Conservation (phyloP, 1,140 invertebrate genomes). For the Dysdera silvatica region DNA sequence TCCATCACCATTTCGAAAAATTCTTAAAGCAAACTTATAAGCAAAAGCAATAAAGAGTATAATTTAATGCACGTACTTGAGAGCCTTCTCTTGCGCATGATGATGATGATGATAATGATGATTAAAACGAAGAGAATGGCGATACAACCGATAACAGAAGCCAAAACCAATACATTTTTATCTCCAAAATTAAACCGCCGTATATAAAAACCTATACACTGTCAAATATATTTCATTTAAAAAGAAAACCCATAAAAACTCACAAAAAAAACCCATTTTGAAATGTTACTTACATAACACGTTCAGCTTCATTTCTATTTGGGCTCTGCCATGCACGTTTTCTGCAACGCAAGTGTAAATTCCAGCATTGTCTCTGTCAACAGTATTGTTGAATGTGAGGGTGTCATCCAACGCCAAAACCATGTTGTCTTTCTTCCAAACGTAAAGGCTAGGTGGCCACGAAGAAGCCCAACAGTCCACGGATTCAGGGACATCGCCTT, state of each 20-base stretch:
- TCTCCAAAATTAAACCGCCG: too few relatives aligned
- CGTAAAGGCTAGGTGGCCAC: conserved; percentile 59
- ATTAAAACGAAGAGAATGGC: conserved; percentile 23
- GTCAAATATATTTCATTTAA: too few relatives aligned
- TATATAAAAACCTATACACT: too few relatives aligned
- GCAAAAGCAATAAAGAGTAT: conserved; percentile 1
- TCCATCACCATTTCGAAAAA: too few relatives aligned
- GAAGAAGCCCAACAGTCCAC: conserved; percentile 67
- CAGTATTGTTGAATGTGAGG: conserved; percentile 48
- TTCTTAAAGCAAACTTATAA: too few relatives aligned
- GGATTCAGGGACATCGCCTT: conserved; percentile 63
- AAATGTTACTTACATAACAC: conserved; percentile 76
- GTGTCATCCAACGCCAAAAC: conserved; percentile 25
- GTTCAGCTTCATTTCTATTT: conserved; percentile 58
- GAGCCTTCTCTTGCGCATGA: conserved; percentile 27
- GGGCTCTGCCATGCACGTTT: conserved; percentile 63
- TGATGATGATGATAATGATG: conserved; percentile 29
- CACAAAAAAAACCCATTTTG: too few relatives aligned
- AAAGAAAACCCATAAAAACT: too few relatives aligned
- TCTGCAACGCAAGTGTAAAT: conserved; percentile 65
- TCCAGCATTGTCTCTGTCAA: conserved; percentile 56
- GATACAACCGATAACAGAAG: conserved; percentile 21
- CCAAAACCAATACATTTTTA: conserved; percentile 25
- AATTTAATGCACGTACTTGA: conserved; percentile 8
- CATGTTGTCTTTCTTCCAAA: conserved; percentile 47